Percentiles rank a stretch among this genome's conserved stretches.
Conservation (phyloP, 2,797 vertebrate genomes). For the Ctenosaura bakeri region DNA sequence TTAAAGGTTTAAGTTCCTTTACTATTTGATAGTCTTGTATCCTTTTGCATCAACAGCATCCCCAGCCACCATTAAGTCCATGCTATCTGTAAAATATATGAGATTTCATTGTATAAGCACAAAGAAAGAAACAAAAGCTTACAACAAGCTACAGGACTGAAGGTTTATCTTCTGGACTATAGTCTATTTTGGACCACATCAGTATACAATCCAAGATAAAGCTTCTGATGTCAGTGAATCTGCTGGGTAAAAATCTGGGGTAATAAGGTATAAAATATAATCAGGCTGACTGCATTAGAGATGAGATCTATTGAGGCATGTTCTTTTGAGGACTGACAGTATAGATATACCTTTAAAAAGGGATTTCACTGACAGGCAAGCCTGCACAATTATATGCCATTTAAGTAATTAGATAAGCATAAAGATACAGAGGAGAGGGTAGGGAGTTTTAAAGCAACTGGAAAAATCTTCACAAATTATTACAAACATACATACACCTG, state of each 20-base stretch:
- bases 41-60: neutral
- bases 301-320: neutral
- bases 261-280: slow-evolving; percentile 7
- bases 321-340: neutral
- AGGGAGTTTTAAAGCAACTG: neutral
- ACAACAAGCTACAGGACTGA: slow-evolving; percentile 25
- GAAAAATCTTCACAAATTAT: slow-evolving; percentile 1
- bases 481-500: neutral
- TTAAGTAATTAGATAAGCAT: neutral
- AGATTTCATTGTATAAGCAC: neutral
- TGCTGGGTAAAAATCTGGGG: neutral
- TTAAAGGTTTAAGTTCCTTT: slow-evolving; percentile 17
- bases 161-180: slow-evolving; percentile 6
- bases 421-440: neutral
- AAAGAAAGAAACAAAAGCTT: slow-evolving; percentile 52
- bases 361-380: neutral
- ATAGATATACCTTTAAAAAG: neutral
- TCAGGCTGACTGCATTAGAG: neutral
- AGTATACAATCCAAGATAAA: slow-evolving; percentile 6
- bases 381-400: neutral
- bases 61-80: slow-evolving; percentile 14
- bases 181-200: neutral
- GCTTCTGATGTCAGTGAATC: slow-evolving; percentile 3
- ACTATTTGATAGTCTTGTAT: neutral
- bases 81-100: slow-evolving; percentile 2